Conservation (phyloP, 2,888 invertebrate species). For the Andricus quercusramuli region DNA sequence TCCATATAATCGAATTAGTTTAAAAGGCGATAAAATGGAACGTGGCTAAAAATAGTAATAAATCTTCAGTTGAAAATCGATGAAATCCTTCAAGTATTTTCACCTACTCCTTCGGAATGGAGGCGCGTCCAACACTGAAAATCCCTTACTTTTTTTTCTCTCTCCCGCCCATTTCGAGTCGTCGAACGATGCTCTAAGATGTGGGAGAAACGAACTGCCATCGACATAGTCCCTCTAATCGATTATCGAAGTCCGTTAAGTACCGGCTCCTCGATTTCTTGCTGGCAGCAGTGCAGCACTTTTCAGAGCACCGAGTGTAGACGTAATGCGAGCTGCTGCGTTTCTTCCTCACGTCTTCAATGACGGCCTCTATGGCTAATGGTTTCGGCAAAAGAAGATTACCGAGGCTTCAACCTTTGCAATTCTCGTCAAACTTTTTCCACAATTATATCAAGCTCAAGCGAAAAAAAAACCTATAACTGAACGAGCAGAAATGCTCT, state of each 20-base stretch:
- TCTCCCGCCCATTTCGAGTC: slow-evolving; percentile 40
- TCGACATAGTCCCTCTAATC: slow-evolving; percentile 50
- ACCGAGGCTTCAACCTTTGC: slow-evolving; percentile 14
- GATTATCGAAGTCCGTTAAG: slow-evolving; percentile 62
- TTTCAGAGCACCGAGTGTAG: slow-evolving; percentile 44
- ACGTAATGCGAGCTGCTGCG: slow-evolving; percentile 3
- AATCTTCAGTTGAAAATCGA: slow-evolving; percentile 36
- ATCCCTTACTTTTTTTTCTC: slow-evolving; percentile 15
- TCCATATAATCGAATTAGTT: slow-evolving; percentile 6
- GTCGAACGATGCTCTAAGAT: slow-evolving; percentile 14
- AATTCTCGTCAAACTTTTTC: slow-evolving; percentile 12
- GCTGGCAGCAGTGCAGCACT: slow-evolving; percentile 34
- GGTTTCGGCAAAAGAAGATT: not conserved
- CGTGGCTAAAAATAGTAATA: slow-evolving; percentile 38
- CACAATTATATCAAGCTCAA: slow-evolving; percentile 18
- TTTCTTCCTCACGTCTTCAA: slow-evolving; percentile 37
- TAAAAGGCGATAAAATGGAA: slow-evolving; percentile 15
- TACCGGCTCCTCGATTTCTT: slow-evolving; percentile 51
- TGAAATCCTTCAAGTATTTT: slow-evolving; percentile 23
- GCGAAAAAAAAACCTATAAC: not conserved
- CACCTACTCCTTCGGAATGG: slow-evolving; percentile 1
- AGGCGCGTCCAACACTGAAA: slow-evolving; percentile 29
- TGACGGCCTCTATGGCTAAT: slow-evolving; percentile 1
- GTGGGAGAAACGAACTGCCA: slow-evolving; percentile 36
- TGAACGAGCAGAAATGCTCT: too few relatives aligned